Evolutionary conservation across 1,140 invertebrate genomes (phyloP).

Genomic region (Amyelois transitella): DNA sequence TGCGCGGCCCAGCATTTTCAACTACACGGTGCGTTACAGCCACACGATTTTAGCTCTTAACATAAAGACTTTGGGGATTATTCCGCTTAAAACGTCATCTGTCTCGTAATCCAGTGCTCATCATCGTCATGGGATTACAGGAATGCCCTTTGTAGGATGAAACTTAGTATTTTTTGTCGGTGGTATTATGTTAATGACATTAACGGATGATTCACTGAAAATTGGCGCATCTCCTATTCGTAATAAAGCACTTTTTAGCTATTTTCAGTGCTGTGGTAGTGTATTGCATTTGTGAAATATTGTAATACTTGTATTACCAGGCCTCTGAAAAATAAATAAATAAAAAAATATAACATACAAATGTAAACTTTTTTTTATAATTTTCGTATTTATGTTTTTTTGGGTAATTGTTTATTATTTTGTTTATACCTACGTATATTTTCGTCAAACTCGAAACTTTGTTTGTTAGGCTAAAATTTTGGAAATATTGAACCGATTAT

Average conservation of each 20-base stretch:
- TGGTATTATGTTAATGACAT: neutral
- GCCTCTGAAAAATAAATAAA: too few relatives aligned
- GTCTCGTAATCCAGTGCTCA: neutral
- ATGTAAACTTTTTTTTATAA: too few relatives aligned
- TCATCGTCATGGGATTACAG: slow-evolving; percentile 2
- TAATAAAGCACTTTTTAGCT: too few relatives aligned
- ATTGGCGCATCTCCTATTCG: neutral
- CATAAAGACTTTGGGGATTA: neutral
- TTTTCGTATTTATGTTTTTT: too few relatives aligned
- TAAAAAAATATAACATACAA: too few relatives aligned
- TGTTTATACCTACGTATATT: too few relatives aligned
- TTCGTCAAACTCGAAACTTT: too few relatives aligned
- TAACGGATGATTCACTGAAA: neutral
- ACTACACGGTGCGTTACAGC: neutral
- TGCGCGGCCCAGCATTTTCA: neutral
- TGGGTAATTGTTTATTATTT: too few relatives aligned
- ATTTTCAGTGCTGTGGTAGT: too few relatives aligned
- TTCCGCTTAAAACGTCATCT: neutral
- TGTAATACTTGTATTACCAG: too few relatives aligned
- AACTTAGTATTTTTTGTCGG: neutral
- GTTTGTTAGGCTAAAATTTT: too few relatives aligned
- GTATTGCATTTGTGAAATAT: neutral
- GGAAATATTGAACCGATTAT: too few relatives aligned
- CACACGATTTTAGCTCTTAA: neutral
- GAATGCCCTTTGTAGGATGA: neutral